Conservation (phyloP, 2,888 invertebrate species). For the Ellobium chinense region DNA sequence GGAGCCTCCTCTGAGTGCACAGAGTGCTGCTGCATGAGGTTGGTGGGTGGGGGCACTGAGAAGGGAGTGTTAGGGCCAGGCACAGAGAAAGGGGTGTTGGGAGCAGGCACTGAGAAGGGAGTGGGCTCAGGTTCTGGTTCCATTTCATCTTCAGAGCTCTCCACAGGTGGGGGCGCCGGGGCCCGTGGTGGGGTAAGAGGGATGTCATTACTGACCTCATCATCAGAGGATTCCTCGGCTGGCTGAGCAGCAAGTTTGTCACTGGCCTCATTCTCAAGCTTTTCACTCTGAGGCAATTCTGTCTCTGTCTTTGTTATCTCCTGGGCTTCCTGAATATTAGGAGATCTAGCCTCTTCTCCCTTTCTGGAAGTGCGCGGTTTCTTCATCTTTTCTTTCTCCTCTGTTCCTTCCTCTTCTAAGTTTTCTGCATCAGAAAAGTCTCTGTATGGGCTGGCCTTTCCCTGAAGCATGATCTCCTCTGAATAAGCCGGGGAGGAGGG, state of each 20-base stretch:
- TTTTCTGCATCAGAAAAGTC: constrained; percentile 60
- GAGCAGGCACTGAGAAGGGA: constrained; percentile 41
- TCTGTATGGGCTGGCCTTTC: constrained; percentile 51
- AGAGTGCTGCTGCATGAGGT: constrained; percentile 48
- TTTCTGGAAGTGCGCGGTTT: constrained; percentile 13
- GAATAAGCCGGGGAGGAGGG: constrained; percentile 39
- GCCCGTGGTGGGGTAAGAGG: constrained; percentile 59
- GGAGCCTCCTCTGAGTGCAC: constrained; percentile 41
- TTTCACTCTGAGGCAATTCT: not conserved
- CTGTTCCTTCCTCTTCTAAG: constrained; percentile 44
- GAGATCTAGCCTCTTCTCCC: constrained; percentile 37
- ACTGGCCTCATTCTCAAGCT: not conserved
- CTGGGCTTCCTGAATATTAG: constrained; percentile 16
- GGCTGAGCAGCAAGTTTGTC: constrained; percentile 25
- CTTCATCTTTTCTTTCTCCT: constrained; percentile 20
- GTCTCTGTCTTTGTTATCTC: not conserved
- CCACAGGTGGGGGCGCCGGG: constrained; percentile 54
- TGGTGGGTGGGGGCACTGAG: constrained; percentile 57
- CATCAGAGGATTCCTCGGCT: constrained; percentile 49
- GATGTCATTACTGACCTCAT: constrained; percentile 55
- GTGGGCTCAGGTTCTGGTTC: constrained; percentile 51
- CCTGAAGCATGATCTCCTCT: constrained; percentile 51
- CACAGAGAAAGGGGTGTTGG: constrained; percentile 37
- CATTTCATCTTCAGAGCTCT: constrained; percentile 56
- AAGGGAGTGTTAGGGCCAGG: constrained; percentile 44